Evolutionary conservation across 2,797 vertebrate species (phyloP).

Genomic region (Bradypus variegatus): DNA sequence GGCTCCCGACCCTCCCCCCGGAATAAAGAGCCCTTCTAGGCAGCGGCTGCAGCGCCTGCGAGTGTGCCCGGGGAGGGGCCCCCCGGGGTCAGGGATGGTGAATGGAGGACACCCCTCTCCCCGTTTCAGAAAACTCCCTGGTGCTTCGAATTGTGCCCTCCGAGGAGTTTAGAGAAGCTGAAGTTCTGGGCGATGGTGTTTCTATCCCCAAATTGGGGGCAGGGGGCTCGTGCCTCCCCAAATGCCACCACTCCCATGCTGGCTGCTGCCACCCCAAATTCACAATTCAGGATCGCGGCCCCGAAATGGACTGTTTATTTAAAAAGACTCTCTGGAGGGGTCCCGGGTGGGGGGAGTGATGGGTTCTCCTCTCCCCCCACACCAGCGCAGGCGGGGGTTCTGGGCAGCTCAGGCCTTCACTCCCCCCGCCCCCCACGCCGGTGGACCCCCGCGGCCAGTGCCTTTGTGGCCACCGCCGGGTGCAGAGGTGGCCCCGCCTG

Average conservation of each 20-base stretch:
- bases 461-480: neutral
- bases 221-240: neutral
- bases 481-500: neutral
- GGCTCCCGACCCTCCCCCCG: neutral
- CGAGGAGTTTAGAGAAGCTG: neutral
- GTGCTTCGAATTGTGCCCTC: neutral
- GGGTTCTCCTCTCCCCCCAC: neutral
- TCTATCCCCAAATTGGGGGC: neutral
- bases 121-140: neutral
- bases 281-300: neutral
- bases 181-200: neutral
- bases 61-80: neutral
- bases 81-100: neutral
- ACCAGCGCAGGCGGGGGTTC: neutral
- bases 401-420: neutral
- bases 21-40: constrained; percentile 43
- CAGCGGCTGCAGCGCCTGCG: neutral
- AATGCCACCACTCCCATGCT: neutral
- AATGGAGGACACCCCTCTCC: neutral
- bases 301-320: constrained; percentile 59
- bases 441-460: neutral
- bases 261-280: neutral
- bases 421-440: neutral
- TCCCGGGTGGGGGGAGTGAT: neutral
- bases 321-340: constrained; percentile 13